Evolutionary conservation across 1,140 invertebrate genomes (phyloP), one percentile per base, ranked within the genome.

Genomic region (Solenopsis fugax): DNA sequence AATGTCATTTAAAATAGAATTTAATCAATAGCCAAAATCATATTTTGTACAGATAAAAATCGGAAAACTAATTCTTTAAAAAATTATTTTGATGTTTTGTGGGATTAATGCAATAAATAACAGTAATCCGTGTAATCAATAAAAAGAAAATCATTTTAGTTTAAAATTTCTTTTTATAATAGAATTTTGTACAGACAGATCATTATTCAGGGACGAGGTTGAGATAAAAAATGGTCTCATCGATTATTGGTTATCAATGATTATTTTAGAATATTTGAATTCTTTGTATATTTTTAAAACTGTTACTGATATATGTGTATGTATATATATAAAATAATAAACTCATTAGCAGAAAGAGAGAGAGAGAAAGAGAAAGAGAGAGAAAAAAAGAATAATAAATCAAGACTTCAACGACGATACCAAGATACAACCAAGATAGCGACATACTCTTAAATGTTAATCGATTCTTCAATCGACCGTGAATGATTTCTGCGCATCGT

Each of bases 191-290:
- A n/a, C 72, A 72, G n/a, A 24, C 12, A 5, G 29, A 50, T 41
- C 72, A 86, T 71, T 48, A 21, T 62, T 7, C 10, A 6, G 12
- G 48, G 18, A 87, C 56, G 21, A 85, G 48, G 13, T 24, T 37
- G 13, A 87, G 29, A 86, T 87, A 58, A 37, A 80, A 80, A 62
- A 67, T 3, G n/a, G 54, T 54, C 10, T 81, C 29, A 45, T 48
- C 21, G 13, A 89, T 88, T 75, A 34, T 21, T 7, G 34, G 60
- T 76, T 81, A 86, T 81, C 64, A 45, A 64, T 21, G 1, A 89
- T 88, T 86, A 89, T 71, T 71, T 12, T 12, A 18, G 1, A 29
- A 10, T 21, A 48, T 67, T 73, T 65, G 9, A 84, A 87, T 77
- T 62, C 34, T 56, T 24, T 62, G 5, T 56, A 85, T 60, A 62